Evolutionary conservation across 2,888 invertebrate genomes (phyloP), one percentile per base, ranked within the genome.

Genomic region (Drosophila paramelanica): DNA sequence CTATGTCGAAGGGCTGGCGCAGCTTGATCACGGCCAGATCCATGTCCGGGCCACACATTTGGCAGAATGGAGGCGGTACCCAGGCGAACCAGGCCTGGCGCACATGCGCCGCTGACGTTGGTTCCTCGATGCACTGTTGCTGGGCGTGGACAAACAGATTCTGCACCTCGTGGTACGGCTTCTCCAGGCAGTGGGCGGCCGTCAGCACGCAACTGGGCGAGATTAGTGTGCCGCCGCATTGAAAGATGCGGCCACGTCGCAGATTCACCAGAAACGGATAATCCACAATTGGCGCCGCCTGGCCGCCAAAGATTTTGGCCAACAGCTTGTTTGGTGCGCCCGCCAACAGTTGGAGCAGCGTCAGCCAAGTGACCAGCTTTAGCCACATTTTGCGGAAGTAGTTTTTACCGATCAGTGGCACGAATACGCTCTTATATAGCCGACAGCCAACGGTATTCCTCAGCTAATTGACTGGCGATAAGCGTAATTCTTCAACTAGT

Each of bases 131-230:
- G 20, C 88, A 80, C 20, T 81, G 67, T 36, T 82, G 80, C 27
- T 72, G 58, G 33, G 75, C 81, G 14, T 67, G 57, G 1, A 85
- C 53, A n/a, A 10, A 62, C 1, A 87, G 17, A 14, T 88, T 67
- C 0, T 58, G 10, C 11, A 73, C 43, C 0, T 73, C 4, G 0
- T 49, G 17, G 2, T 56, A n/a, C 3, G 55, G 31, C 1, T 42
- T n/a, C 27, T 73, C 49, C 50, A 88, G 25, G 2, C 88, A 88
- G n/a, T 86, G 86, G 8, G 88, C 88, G 0, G 86, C 88, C 0
- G 86, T 86, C 3, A 86, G 60, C 2, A 88, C 88, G 53, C 85
- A 86, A 14, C 33, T 69, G 6, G 77, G 67, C 13, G 86, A 67
- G 45, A 86, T 78, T 8, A 86, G 46, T 1, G 57, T 41, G 2